Evolutionary conservation across 2,113 vertebrate species (phyloP).

Genomic region (Acanthochromis polyacanthus): DNA sequence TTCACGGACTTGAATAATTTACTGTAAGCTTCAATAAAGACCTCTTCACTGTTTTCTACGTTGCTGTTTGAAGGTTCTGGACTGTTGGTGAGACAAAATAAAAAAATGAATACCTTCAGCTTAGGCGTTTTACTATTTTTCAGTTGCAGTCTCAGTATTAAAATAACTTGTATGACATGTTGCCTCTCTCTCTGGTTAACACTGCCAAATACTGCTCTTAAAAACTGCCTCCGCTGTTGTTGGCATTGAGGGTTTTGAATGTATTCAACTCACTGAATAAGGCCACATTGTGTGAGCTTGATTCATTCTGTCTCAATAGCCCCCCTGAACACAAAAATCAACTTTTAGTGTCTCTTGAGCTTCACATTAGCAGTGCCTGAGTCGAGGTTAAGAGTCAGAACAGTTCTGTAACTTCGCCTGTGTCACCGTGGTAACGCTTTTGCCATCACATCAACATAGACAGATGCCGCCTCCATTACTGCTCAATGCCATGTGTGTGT

Average conservation of each 20-base stretch:
- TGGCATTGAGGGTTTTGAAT: slow-evolving; percentile 30
- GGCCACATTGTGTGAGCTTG: neutral
- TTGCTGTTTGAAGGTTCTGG: too few species aligned
- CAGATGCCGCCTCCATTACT: slow-evolving; percentile 32
- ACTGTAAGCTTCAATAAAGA: too few species aligned
- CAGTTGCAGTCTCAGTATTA: neutral
- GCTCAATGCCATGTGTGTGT: slow-evolving; percentile 2
- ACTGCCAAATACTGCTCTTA: neutral
- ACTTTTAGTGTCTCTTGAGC: slow-evolving; percentile 27
- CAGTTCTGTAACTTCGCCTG: slow-evolving; percentile 63
- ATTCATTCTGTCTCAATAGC: slow-evolving; percentile 30
- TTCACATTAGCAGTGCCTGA: slow-evolving; percentile 22
- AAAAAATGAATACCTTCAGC: too few species aligned
- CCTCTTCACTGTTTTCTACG: too few species aligned
- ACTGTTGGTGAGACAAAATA: too few species aligned
- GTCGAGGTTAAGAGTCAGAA: slow-evolving; percentile 59
- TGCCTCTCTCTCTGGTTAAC: neutral
- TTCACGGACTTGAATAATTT: too few species aligned
- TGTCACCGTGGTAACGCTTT: slow-evolving; percentile 73
- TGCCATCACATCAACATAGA: slow-evolving; percentile 46
- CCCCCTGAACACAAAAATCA: slow-evolving; percentile 2
- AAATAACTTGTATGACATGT: neutral
- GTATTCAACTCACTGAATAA: neutral
- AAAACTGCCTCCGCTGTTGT: slow-evolving; percentile 10
- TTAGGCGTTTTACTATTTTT: too few species aligned